A percentile compares a stretch with the other conserved stretches of the same genome.
Evolutionary conservation across 2,888 invertebrate species (phyloP).

Genomic region (Zonitis immaculata): DNA sequence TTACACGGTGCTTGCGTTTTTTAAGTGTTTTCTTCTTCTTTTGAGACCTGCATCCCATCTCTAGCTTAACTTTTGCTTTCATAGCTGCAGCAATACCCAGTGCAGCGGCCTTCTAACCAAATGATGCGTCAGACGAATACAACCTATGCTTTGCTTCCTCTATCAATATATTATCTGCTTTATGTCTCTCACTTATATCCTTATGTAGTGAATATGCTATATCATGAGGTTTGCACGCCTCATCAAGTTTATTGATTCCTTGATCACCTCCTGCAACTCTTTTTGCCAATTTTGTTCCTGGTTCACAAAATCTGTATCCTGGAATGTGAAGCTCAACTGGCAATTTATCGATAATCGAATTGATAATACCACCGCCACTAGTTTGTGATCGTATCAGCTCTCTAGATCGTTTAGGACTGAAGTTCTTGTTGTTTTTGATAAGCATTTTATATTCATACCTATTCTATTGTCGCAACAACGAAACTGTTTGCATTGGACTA

Average conservation of each 20-base stretch:
- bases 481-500: no score
- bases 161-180: slow-evolving; percentile 38
- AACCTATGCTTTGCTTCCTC: slow-evolving; percentile 35
- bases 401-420: neutral
- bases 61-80: slow-evolving; percentile 35
- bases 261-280: slow-evolving; percentile 35
- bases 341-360: slow-evolving; percentile 21
- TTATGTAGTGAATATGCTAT: slow-evolving; percentile 31
- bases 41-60: slow-evolving; percentile 31
- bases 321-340: slow-evolving; percentile 24
- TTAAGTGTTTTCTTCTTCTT: no score
- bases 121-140: slow-evolving; percentile 27
- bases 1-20: no score
- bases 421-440: no score
- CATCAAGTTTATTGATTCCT: slow-evolving; percentile 37
- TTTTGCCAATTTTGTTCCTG: slow-evolving; percentile 30
- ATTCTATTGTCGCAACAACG: no score
- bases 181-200: slow-evolving; percentile 28
- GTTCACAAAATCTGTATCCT: slow-evolving; percentile 28
- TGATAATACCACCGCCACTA: slow-evolving; percentile 19
- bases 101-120: slow-evolving; percentile 38
- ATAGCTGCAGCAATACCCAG: slow-evolving; percentile 33
- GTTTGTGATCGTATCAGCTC: no score
- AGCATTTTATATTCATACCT: no score
- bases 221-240: slow-evolving; percentile 37